Evolutionary conservation across 2,797 vertebrate species (phyloP), one percentile per base, ranked within the genome.

Genomic region (Chromis chromis): DNA sequence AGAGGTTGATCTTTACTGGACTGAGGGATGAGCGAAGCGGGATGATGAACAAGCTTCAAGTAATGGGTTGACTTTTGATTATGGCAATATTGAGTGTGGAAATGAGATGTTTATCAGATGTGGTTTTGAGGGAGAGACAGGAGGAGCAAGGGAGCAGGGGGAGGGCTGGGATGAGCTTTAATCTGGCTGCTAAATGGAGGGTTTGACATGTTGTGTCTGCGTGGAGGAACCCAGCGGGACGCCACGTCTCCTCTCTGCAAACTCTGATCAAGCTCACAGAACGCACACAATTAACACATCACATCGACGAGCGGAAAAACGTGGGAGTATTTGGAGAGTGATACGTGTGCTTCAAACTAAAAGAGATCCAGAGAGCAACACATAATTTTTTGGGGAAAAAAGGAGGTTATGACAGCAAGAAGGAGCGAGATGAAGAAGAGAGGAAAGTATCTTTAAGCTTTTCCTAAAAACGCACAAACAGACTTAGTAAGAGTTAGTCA

Each of bases 71-170:
- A 89, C 86, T 85, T 96, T 96, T 96, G 93, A 96, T 95, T 91
- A 87, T 90, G 90, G 91, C 89, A 85, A 85, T 95, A 95, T 96
- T 95, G 94, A 96, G 89, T 89, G 87, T 70, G 54, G 92, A 95
- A 95, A 96, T 95, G 81, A 96, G 93, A 95, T 92, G 87, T 88
- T 81, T 95, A 93, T 95, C 94, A 94, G 89, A 96, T 93, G 94
- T 78, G 88, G 88, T 94, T 95, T 96, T 95, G 91, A 96, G 93
- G 92, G 92, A 92, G 92, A 92, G 86, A 89, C 76, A 65, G 91
- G 90, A 85, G 92, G 87, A 85, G 92, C n/a, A 11, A 48, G 58
- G 86, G 91, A 82, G 84, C 86, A 72, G 90, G 69, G 70, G 82
- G 90, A 83, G 84, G 86, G 78, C 88, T 94, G 90, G 82, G 87